A percentile compares a stretch with the other conserved stretches of the same genome.
Conservation (phyloP, 1,140 invertebrate genomes). For the Caenorhabditis brenneri region DNA sequence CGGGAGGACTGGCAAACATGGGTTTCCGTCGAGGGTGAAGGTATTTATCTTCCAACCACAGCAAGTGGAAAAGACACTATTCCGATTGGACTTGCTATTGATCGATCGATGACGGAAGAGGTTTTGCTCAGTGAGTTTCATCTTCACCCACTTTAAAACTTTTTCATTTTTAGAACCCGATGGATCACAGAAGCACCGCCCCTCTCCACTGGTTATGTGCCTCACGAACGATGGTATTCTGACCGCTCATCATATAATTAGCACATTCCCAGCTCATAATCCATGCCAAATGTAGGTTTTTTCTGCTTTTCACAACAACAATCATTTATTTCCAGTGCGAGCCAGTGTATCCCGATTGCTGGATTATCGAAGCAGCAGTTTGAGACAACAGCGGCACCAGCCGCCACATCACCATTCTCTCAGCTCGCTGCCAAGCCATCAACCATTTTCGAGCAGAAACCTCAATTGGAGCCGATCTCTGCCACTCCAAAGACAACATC, state of each 20-base stretch:
- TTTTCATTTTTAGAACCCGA: constrained; percentile 18
- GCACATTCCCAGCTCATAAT: not conserved
- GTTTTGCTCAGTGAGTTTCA: not conserved
- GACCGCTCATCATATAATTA: constrained; percentile 25
- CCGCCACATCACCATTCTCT: not conserved
- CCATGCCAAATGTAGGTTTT: constrained; percentile 26
- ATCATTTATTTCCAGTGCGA: not conserved
- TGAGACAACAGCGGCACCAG: not conserved
- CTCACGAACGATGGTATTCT: constrained; percentile 50
- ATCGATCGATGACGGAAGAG: constrained; percentile 19
- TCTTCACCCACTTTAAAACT: not conserved
- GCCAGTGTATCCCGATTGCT: not conserved
- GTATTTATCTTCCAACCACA: constrained; percentile 48
- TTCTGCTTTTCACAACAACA: not conserved
- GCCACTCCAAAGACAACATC: not conserved
- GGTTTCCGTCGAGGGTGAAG: constrained; percentile 32
- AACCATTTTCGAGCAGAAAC: not conserved
- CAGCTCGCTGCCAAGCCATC: not conserved
- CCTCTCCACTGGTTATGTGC: constrained; percentile 43
- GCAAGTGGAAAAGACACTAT: constrained; percentile 8
- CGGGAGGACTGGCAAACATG: constrained; percentile 24
- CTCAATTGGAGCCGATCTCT: not conserved
- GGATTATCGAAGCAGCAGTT: not conserved
- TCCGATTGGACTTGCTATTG: constrained; percentile 30
- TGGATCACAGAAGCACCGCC: not conserved